Evolutionary conservation across 2,797 vertebrate genomes (phyloP).

Genomic region (Carcharodon carcharias): DNA sequence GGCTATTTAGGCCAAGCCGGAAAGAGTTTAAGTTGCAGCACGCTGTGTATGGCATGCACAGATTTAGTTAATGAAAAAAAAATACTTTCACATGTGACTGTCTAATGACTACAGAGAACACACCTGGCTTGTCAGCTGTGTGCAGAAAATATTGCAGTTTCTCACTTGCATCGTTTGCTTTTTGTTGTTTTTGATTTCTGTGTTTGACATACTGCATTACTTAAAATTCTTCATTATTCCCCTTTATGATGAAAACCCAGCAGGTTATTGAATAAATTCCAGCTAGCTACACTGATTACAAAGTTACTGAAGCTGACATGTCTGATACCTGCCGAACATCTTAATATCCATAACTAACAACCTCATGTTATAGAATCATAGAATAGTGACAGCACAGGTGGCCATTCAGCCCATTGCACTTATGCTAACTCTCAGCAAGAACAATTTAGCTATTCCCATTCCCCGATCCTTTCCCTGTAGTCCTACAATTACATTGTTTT

Average conservation of each 20-base stretch:
- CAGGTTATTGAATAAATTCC: neutral
- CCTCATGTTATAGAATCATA: neutral
- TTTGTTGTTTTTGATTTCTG: neutral
- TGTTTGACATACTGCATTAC: neutral
- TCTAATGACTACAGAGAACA: neutral
- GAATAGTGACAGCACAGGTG: no score
- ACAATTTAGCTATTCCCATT: no score
- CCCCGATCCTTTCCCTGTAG: no score
- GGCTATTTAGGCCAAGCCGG: no score
- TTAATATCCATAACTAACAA: neutral
- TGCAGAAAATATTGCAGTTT: neutral
- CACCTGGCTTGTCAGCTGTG: neutral
- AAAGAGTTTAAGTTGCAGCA: neutral
- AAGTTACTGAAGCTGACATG: neutral
- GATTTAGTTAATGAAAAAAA: neutral
- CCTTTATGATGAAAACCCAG: neutral
- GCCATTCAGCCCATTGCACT: no score
- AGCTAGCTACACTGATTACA: neutral
- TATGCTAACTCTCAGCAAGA: no score
- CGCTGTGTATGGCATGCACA: neutral
- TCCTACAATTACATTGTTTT: no score
- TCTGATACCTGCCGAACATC: neutral
- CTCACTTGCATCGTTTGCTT: neutral
- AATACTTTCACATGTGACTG: neutral
- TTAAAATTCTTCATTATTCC: neutral